Evolutionary conservation across 2,797 vertebrate species (phyloP).

Genomic region (Spinus pinus): DNA sequence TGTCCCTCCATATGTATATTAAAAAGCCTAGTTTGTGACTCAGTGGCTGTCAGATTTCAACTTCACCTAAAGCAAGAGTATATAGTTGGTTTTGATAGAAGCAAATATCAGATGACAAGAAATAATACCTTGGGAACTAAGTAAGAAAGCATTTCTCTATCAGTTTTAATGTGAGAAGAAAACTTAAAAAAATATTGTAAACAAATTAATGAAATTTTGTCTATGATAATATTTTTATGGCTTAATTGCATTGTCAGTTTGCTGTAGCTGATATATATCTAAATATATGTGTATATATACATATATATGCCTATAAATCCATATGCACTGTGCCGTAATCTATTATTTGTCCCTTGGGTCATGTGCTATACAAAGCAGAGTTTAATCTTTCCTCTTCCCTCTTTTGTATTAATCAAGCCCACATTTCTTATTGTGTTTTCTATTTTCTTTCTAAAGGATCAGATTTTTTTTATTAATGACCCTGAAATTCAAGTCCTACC

Average conservation of each 20-base stretch:
- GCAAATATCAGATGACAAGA: neutral
- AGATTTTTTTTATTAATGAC: neutral
- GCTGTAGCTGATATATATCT: neutral
- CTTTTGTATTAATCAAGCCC: neutral
- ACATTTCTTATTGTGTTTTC: neutral
- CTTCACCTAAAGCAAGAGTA: neutral
- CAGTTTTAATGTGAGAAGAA: neutral
- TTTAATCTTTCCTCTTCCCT: neutral
- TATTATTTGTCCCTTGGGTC: neutral
- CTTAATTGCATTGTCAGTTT: neutral
- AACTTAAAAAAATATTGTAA: neutral
- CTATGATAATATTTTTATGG: neutral
- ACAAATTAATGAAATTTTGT: neutral
- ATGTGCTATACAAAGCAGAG: neutral
- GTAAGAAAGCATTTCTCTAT: neutral
- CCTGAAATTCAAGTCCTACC: neutral
- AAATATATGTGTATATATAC: neutral
- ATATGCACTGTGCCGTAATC: neutral
- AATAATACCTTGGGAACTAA: neutral
- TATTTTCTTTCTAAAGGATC: neutral
- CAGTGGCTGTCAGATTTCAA: rapidly evolving
- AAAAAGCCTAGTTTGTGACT: neutral
- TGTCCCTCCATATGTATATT: neutral
- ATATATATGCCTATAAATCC: neutral
- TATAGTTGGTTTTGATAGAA: neutral